Percentiles rank a stretch among this genome's conserved stretches.
Conservation (phyloP, 2,113 vertebrate species). For the Pandion haliaetus region DNA sequence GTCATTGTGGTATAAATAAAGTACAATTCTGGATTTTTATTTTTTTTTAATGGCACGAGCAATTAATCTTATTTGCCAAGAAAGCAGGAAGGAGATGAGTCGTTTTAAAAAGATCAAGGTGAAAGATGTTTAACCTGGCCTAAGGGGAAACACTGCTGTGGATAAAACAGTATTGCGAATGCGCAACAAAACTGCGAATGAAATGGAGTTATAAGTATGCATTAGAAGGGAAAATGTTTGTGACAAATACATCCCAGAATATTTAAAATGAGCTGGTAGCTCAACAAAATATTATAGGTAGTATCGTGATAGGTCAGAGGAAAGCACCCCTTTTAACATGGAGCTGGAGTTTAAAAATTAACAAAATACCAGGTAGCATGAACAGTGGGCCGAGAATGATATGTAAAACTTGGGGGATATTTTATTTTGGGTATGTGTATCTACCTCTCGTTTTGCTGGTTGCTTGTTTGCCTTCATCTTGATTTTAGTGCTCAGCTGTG, state of each 20-base stretch:
- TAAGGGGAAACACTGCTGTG: neutral
- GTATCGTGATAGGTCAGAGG: neutral
- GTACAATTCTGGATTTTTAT: neutral
- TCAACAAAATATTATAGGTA: neutral
- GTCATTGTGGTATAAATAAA: neutral
- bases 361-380: neutral
- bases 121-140: neutral
- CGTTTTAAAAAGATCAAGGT: neutral
- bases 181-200: neutral
- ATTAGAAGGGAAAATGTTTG: neutral
- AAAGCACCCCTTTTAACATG: neutral
- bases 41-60: neutral
- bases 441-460: fast-evolving
- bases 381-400: neutral
- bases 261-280: neutral
- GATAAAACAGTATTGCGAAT: neutral
- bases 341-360: neutral
- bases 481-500: neutral
- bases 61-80: neutral
- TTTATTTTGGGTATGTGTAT: neutral
- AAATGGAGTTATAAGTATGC: neutral
- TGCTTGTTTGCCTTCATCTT: neutral
- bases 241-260: neutral
- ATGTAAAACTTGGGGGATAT: neutral
- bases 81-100: neutral